A percentile compares a stretch with the other conserved stretches of the same genome.
These are phyloP conservation scores for Rhogogaster chlorosoma DNA, from an alignment of 2,888 invertebrate genomes.

Conservation along the genomic window DNA sequence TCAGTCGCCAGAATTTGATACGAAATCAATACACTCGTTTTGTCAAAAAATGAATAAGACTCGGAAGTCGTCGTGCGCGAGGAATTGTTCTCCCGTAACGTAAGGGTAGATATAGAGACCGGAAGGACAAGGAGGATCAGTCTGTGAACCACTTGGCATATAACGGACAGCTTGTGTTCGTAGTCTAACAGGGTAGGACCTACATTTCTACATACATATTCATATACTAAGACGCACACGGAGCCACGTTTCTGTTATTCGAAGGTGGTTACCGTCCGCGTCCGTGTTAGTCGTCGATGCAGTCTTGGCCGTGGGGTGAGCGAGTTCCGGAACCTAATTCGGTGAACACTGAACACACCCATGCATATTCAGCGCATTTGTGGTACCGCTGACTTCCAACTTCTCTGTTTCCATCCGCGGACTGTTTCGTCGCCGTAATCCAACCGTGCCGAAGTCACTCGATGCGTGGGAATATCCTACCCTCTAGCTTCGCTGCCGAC, in stretches of 20 bases:
- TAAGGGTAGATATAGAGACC: neutral
- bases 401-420: slow-evolving; percentile 53
- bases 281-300: slow-evolving; percentile 42
- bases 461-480: neutral
- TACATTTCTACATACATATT: slow-evolving; percentile 40
- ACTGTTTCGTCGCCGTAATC: slow-evolving; percentile 30
- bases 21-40: neutral
- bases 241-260: slow-evolving; percentile 7
- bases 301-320: slow-evolving; percentile 39
- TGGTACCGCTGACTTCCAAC: slow-evolving; percentile 59
- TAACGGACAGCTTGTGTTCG: slow-evolving; percentile 34
- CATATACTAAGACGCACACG: slow-evolving; percentile 9
- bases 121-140: slow-evolving; percentile 42
- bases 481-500: neutral
- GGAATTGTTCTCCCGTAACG: neutral
- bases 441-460: slow-evolving; percentile 35
- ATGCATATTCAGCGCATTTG: slow-evolving; percentile 75
- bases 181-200: slow-evolving; percentile 1
- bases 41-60: neutral
- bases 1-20: neutral
- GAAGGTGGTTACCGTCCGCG: slow-evolving; percentile 28
- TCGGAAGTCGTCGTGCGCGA: neutral
- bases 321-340: slow-evolving; percentile 69
- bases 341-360: slow-evolving; percentile 66
- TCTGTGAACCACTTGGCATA: slow-evolving; percentile 33